A percentile compares a stretch with the other conserved stretches of the same genome.
These are phyloP conservation scores for Oncorhynchus gorbuscha DNA, from an alignment of 2,113 vertebrate genomes.

Conservation along the genomic window DNA sequence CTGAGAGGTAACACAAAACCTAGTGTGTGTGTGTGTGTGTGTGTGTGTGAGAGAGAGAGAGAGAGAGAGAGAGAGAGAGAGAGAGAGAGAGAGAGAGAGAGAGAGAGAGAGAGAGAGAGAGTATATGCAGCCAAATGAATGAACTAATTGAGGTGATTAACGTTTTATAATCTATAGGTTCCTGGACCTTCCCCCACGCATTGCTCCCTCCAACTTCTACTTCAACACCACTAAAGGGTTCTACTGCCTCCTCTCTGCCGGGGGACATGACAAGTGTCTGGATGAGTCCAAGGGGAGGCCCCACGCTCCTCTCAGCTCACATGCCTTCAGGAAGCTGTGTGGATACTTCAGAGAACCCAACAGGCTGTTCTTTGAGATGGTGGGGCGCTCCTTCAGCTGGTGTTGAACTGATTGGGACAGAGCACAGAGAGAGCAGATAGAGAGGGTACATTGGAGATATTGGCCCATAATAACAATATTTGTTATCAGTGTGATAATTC, in stretches of 20 bases:
- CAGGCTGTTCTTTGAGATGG: constrained; percentile 77
- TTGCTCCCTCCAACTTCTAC: constrained; percentile 77
- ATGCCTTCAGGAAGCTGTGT: constrained; percentile 74
- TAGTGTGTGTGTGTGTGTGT: too few relatives aligned
- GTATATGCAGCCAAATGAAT: too few relatives aligned
- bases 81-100: too few relatives aligned
- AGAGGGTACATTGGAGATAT: too few relatives aligned
- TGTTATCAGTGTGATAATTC: too few relatives aligned
- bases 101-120: too few relatives aligned
- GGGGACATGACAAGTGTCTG: constrained; percentile 78
- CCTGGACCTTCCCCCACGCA: constrained; percentile 69
- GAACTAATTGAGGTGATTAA: too few relatives aligned
- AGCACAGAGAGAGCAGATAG: too few relatives aligned
- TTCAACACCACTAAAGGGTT: constrained; percentile 83
- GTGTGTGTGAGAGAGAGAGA: too few relatives aligned
- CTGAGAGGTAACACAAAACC: constrained; percentile 49
- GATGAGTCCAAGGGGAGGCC: constrained; percentile 80
- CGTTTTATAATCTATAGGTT: constrained; percentile 45
- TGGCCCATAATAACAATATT: too few relatives aligned
- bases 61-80: too few relatives aligned
- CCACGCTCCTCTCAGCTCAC: constrained; percentile 68
- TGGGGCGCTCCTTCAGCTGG: constrained; percentile 78
- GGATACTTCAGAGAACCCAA: constrained; percentile 75
- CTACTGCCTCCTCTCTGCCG: constrained; percentile 76
- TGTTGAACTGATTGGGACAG: constrained; percentile 60